These are phyloP conservation scores for Pseudococcus longispinus DNA, from an alignment of 2,888 invertebrate genomes.

Conservation along the genomic window DNA sequence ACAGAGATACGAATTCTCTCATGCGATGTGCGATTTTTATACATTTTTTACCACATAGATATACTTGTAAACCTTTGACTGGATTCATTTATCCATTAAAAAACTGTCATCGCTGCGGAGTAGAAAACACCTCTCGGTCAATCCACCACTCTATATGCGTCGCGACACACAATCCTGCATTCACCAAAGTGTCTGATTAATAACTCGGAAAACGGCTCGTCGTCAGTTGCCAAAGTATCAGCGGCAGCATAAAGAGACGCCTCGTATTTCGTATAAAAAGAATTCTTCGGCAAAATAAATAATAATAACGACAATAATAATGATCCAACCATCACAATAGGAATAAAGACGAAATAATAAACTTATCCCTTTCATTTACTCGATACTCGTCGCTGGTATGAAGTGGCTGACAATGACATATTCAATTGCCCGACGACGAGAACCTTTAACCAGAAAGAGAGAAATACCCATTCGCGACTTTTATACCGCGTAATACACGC, in stretches of 20 bases:
- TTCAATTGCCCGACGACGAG: slow-evolving; percentile 30
- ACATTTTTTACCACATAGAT: neutral
- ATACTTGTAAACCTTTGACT: neutral
- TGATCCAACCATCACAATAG: neutral
- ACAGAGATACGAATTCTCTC: neutral
- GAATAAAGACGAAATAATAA: slow-evolving; percentile 53
- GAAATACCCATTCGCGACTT: slow-evolving; percentile 23
- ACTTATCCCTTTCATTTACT: slow-evolving; percentile 51
- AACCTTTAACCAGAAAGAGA: neutral
- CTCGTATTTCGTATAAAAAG: neutral
- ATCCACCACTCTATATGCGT: neutral
- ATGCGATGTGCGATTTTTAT: neutral
- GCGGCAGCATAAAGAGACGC: neutral
- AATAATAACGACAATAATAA: neutral
- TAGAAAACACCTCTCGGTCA: neutral
- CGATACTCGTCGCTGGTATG: slow-evolving; percentile 22
- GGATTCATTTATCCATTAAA: neutral
- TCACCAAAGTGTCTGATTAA: neutral
- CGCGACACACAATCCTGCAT: neutral
- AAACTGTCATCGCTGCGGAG: neutral
- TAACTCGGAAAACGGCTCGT: neutral
- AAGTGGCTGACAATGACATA: slow-evolving; percentile 51
- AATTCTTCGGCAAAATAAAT: neutral
- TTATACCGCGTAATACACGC: slow-evolving; percentile 44
- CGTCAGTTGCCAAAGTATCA: neutral